Conservation (phyloP, 2,888 invertebrate species). For the Adineta ricciae region DNA sequence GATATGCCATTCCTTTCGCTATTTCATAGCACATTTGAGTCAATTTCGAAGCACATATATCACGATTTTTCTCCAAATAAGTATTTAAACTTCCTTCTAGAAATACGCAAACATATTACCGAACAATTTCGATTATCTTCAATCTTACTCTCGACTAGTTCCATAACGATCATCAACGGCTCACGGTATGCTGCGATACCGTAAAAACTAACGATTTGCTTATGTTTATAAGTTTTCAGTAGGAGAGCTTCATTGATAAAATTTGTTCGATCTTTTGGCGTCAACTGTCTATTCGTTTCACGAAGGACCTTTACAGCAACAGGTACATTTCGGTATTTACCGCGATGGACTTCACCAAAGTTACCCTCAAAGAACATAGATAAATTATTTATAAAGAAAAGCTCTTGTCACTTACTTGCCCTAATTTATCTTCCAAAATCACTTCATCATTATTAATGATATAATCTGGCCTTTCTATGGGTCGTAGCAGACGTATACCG, state of each 20-base stretch:
- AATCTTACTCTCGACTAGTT: constrained; percentile 68
- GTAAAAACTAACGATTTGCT: constrained; percentile 85
- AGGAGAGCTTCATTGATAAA: constrained; percentile 52
- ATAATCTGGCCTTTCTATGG: neutral
- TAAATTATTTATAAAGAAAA: neutral
- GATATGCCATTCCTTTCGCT: constrained; percentile 83
- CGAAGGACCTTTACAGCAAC: neutral
- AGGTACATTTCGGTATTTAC: constrained; percentile 60
- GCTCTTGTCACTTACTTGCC: neutral
- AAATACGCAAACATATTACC: neutral
- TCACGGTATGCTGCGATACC: constrained; percentile 95
- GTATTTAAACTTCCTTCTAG: constrained; percentile 78
- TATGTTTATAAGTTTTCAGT: constrained; percentile 87
- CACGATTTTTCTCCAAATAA: constrained; percentile 72
- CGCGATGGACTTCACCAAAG: constrained; percentile 91
- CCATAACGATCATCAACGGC: constrained; percentile 98
- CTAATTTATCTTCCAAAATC: neutral
- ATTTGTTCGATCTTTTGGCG: neutral
- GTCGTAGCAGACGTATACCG: neutral
- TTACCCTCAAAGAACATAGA: constrained; percentile 63
- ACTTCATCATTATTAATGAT: constrained; percentile 3
- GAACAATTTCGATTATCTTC: neutral
- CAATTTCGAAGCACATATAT: constrained; percentile 47
- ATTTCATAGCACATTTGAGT: constrained; percentile 80
- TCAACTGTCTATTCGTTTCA: too few species aligned